A percentile compares a stretch with the other conserved stretches of the same genome.
Evolutionary conservation across 2,113 vertebrate species (phyloP).

Genomic region (Lampris megalopsis): DNA sequence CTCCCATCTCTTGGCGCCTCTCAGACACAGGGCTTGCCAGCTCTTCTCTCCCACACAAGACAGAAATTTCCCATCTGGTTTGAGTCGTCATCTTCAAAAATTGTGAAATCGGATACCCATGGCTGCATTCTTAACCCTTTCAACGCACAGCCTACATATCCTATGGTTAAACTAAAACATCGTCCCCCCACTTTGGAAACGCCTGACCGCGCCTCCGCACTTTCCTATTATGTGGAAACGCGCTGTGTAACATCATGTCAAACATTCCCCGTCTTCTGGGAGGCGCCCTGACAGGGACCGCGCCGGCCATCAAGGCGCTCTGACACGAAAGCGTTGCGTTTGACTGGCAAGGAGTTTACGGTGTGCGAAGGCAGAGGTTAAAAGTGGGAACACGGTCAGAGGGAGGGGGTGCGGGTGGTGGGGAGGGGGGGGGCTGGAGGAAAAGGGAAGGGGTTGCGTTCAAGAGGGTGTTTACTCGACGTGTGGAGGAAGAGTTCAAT

Average conservation of each 20-base stretch:
- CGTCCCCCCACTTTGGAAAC: too few relatives aligned
- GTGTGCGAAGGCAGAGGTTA: constrained; percentile 4
- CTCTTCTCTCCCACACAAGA: not conserved
- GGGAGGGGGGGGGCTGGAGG: constrained; percentile 12
- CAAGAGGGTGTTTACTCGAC: constrained; percentile 34
- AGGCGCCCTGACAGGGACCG: too few relatives aligned
- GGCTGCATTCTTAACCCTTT: constrained; percentile 65
- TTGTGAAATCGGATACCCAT: constrained; percentile 76
- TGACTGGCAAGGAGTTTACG: too few relatives aligned
- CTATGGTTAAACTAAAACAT: too few relatives aligned
- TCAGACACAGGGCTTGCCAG: too few relatives aligned
- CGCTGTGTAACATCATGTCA: too few relatives aligned
- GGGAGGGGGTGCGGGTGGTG: not conserved
- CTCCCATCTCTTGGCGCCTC: too few relatives aligned
- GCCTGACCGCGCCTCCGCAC: too few relatives aligned
- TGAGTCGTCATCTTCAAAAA: constrained; percentile 71
- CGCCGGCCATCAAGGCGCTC: too few relatives aligned
- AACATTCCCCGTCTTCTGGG: too few relatives aligned
- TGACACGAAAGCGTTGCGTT: too few relatives aligned
- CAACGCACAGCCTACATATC: constrained; percentile 5
- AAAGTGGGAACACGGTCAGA: constrained; percentile 47
- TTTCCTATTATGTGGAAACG: too few relatives aligned
- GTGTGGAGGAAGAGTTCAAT: not conserved
- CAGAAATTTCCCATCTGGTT: constrained; percentile 62
- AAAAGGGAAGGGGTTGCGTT: constrained; percentile 23